Evolutionary conservation across 2,888 invertebrate species (phyloP).

Genomic region (Agrotis puta): DNA sequence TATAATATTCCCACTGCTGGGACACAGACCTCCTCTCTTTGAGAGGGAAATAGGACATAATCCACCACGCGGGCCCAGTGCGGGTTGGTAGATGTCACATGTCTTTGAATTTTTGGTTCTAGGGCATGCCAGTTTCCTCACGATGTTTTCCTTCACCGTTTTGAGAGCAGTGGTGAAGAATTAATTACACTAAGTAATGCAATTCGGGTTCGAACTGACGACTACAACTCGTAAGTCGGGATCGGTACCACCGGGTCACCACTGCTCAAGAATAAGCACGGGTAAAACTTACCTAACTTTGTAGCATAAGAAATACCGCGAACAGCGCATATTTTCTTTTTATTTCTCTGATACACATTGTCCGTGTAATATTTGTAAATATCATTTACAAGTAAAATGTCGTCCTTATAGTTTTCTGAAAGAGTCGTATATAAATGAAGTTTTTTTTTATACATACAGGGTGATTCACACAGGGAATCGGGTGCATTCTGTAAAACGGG

Average conservation of each 20-base stretch:
- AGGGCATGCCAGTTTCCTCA: no score
- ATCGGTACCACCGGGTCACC: no score
- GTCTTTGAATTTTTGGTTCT: no score
- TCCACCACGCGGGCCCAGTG: neutral
- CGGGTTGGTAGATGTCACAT: neutral
- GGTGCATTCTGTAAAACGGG: no score
- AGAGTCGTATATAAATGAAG: neutral
- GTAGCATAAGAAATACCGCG: constrained; percentile 28
- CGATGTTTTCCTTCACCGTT: no score
- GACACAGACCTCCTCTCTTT: neutral
- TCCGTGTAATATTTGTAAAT: constrained; percentile 31
- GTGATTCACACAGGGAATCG: no score
- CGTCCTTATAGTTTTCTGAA: constrained; percentile 20
- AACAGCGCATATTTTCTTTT: neutral
- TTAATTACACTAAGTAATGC: no score
- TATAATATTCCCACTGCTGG: neutral
- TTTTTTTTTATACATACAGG: no score
- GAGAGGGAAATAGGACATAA: neutral
- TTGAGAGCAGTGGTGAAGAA: no score
- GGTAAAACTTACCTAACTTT: constrained; percentile 31
- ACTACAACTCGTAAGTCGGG: no score
- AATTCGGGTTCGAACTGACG: no score
- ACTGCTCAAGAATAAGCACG: no score
- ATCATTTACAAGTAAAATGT: constrained; percentile 31
- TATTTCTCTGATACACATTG: neutral